Percentiles rank a stretch among this genome's conserved stretches.
phyloP scores from a whole-genome alignment of 2,888 invertebrate genomes.

The Tricholauxania praeusta region DNA sequence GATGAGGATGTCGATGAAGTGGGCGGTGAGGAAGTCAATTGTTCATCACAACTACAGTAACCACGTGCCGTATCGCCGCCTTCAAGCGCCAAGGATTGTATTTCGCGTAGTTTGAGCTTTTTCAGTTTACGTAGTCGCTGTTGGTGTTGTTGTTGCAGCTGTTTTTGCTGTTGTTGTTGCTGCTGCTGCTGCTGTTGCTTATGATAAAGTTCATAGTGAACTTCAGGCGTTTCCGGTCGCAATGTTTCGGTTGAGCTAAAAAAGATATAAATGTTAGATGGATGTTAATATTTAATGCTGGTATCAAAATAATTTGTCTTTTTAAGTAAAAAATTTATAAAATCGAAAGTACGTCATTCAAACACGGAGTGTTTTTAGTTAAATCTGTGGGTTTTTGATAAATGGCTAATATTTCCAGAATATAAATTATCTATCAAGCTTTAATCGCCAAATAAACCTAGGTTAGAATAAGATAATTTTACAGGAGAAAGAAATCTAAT shows the following conservation, averaged over 20 bases:
- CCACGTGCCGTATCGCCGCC: conserved; percentile 61
- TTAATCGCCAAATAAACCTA: no score
- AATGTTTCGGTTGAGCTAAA: conserved; percentile 60
- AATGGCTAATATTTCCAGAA: no score
- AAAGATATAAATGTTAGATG: conserved; percentile 32
- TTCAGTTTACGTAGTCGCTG: conserved; percentile 51
- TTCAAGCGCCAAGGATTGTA: conserved; percentile 60
- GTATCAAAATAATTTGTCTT: no score
- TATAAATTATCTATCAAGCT: no score
- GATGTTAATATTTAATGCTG: no score
- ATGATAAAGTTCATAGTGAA: conserved; percentile 46
- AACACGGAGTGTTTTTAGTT: no score
- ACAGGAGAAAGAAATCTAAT: no score
- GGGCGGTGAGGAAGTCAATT: conserved; percentile 51
- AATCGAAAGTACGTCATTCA: no score
- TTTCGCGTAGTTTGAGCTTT: conserved; percentile 57
- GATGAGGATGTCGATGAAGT: conserved; percentile 41
- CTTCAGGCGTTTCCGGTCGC: conserved; percentile 56
- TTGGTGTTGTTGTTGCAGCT: conserved; percentile 43
- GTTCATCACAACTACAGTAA: conserved; percentile 64
- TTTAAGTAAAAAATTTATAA: no score
- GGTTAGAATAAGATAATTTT: no score
- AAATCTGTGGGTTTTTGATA: no score
- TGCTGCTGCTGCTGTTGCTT: conserved; percentile 36
- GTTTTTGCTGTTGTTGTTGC: conserved; percentile 46